A percentile compares a stretch with the other conserved stretches of the same genome.
These are phyloP conservation scores for Arrhamphus sclerolepis DNA, from an alignment of 2,797 vertebrate species.

Conservation along the genomic window DNA sequence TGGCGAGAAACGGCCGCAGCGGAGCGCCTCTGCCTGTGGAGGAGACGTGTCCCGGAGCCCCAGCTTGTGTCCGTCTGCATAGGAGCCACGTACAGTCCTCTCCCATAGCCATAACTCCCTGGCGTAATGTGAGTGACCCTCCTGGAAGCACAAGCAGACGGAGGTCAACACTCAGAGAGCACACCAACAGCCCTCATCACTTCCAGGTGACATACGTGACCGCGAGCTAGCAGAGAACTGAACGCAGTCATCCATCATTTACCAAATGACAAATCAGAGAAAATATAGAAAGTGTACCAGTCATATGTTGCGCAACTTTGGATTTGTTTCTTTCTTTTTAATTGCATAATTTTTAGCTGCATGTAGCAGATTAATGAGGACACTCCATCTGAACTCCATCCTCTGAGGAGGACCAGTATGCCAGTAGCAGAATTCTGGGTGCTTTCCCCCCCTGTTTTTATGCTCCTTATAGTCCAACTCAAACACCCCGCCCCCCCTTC, in stretches of 20 bases:
- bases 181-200: too few relatives aligned
- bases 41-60: conserved; percentile 57
- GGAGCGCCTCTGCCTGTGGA: conserved; percentile 78
- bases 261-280: too few relatives aligned
- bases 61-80: conserved; percentile 82
- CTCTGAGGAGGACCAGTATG: conserved; percentile 32
- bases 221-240: too few relatives aligned
- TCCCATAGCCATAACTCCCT: conserved; percentile 91
- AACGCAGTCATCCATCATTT: too few relatives aligned
- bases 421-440: conserved; percentile 26
- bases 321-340: conserved; percentile 7
- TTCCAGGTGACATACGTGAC: too few relatives aligned
- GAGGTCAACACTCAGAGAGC: neutral
- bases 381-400: neutral
- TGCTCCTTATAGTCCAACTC: conserved; percentile 45
- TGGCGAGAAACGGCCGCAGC: conserved; percentile 51
- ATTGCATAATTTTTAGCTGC: neutral
- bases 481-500: conserved; percentile 54
- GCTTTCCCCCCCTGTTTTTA: conserved; percentile 60
- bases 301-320: too few relatives aligned
- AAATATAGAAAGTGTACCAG: too few relatives aligned
- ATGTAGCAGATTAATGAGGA: conserved; percentile 19
- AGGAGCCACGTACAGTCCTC: conserved; percentile 84
- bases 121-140: conserved; percentile 81
- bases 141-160: conserved; percentile 65